Evolutionary conservation across 2,888 invertebrate species (phyloP).

Genomic region (Drosophila algonquin): DNA sequence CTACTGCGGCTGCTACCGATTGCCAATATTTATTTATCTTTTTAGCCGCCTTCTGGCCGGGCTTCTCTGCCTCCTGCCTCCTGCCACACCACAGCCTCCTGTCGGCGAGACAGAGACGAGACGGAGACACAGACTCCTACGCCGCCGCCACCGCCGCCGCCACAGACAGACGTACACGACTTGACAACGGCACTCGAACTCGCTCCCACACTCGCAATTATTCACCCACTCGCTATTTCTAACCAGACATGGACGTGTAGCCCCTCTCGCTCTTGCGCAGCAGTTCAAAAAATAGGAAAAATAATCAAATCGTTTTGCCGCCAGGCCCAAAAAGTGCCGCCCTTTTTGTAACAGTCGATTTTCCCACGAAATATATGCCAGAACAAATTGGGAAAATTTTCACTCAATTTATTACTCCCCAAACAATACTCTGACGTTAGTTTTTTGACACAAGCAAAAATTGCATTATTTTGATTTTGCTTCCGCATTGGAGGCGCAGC

Average conservation of each 20-base stretch:
- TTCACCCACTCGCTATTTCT: conserved; percentile 19
- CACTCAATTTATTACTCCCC: not conserved
- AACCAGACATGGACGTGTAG: conserved; percentile 26
- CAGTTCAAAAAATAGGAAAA: conserved; percentile 30
- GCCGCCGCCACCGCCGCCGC: not conserved
- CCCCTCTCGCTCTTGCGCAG: conserved; percentile 38
- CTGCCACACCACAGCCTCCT: conserved; percentile 1
- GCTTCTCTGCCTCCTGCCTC: not conserved
- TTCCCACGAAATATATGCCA: not conserved
- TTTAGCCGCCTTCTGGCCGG: conserved; percentile 18
- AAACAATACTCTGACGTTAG: not conserved
- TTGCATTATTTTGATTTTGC: conserved; percentile 52
- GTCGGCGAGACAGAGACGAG: conserved; percentile 34
- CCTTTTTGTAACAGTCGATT: not conserved
- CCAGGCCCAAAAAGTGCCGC: conserved; percentile 32
- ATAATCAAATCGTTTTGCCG: conserved; percentile 39
- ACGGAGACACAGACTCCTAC: conserved; percentile 7
- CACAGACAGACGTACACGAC: not conserved
- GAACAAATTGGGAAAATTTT: not conserved
- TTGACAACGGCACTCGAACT: conserved; percentile 4
- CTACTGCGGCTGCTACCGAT: not conserved
- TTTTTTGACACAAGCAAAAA: conserved; percentile 12
- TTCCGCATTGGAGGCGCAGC: conserved; percentile 60
- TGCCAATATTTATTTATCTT: conserved; percentile 38
- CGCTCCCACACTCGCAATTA: conserved; percentile 13